Evolutionary conservation across 2,797 vertebrate genomes (phyloP), one percentile per base, ranked within the genome.

Genomic region (Chromis chromis): DNA sequence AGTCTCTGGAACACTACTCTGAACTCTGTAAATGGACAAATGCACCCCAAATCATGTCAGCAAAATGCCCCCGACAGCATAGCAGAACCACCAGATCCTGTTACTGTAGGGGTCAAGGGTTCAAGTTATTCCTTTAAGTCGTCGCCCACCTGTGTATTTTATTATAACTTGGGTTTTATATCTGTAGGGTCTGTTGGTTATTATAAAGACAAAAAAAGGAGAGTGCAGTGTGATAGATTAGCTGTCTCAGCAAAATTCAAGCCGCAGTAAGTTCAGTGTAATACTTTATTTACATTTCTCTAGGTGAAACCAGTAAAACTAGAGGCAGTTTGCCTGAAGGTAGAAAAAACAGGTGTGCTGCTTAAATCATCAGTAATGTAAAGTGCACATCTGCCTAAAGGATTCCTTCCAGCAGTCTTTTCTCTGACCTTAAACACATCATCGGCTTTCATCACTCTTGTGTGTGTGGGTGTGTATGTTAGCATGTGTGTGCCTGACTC

Each of bases 351-450:
- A 4, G 19, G 16, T 3, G 1, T n/a, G 17, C 12, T 36, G 42
- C 33, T n/a, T 17, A 46, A 25, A 54, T 39, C 25, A 44, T 40
- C 25, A 21, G n/a, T 11, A 17, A 62, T 39, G 14, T 19, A 33
- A 36, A 13, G 7, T 40, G 7, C 14, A 28, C 1, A 40, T 25
- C 22, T 27, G 49, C 7, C 1, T 25, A 27, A 60, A 17, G 27
- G 13, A 19, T 36, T 6, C 31, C 17, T 42, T 62, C 55, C 36
- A 42, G 36, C 19, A 11, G 58, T 19, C 27, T 48, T 9, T 55
- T 31, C 24, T 39, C 31, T 19, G 10, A 65, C 36, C 50, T 65
- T 53, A 42, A 74, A 52, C 56, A 31, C 40, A 22, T 58, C 48
- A 39, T 52, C 49, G 28, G 13, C 49, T 42, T 39, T 55, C 22